Base-by-base conservation (phyloP, 2,888 invertebrate species). In the Cryptus viduatorius region DNA sequence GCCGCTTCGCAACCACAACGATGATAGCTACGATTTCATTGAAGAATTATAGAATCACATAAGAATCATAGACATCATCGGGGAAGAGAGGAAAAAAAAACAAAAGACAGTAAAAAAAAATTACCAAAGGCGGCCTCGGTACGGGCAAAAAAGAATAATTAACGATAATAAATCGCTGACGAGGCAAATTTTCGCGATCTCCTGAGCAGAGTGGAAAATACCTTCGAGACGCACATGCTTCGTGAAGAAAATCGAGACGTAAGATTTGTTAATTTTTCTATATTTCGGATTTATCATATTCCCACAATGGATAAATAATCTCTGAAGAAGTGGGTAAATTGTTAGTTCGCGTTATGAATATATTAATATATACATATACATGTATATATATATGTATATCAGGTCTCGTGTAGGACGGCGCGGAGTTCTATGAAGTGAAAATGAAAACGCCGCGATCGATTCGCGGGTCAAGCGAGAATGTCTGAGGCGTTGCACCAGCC, bases 41-140 rank as follows among this genome's bases (percentile, higher is more conserved):
- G 72, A 91, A 89, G 78, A 93, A 93, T 82, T 92, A 92, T 80
- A 89, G 93, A 87, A 93, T 93, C 87, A 93, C 93, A 88, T 93
- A 92, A 92, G 86, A 37, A 59, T 37, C 19, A 8, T 14, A 0
- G 19, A 7, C 0, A 29, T 16, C 59, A 1, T 29, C 19, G 19
- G 19, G 24, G 31, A 37, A 50, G n/a, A 67, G 46, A 79, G 24
- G 3, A 56, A 44, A 1, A 50, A 71, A 61, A n/a, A 56, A 10
- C 72, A 73, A 61, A 44, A 56, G 16, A 46, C 14, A 48, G 14
- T 24, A 24, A 69, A 24, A 65, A 75, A 79, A 3, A 4, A 16
- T 61, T 50, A 3, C 12, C 24, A 56, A 31, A 16, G 48, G 31
- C 31, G 24, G 59, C 59, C 59, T 31, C 59, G 50, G 44, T 19